Evolutionary conservation across 1,140 invertebrate genomes (phyloP).

Genomic region (Theocolax elegans): DNA sequence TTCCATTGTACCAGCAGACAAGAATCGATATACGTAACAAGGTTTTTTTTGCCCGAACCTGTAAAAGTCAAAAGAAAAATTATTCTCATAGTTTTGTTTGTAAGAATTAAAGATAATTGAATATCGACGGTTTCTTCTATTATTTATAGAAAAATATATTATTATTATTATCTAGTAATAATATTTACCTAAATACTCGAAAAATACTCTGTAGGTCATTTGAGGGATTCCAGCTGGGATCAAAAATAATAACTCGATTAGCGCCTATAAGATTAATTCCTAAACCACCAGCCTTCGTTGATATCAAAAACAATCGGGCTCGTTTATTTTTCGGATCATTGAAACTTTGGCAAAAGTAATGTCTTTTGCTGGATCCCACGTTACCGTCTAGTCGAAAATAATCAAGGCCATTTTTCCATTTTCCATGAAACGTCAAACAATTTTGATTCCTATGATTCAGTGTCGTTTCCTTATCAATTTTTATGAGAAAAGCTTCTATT

Average conservation of each 20-base stretch:
- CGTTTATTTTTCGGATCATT: constrained; percentile 83
- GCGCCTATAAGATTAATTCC: constrained; percentile 96
- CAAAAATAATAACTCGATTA: constrained; percentile 97
- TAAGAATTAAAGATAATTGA: too few relatives aligned
- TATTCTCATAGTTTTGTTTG: too few relatives aligned
- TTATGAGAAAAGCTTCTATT: constrained; percentile 89
- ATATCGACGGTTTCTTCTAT: too few relatives aligned
- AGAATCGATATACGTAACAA: constrained; percentile 94
- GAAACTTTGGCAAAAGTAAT: constrained; percentile 83
- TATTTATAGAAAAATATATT: background rate
- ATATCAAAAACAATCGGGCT: constrained; percentile 92
- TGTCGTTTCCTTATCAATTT: constrained; percentile 75
- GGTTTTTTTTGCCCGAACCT: constrained; percentile 90
- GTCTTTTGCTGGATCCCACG: constrained; percentile 80
- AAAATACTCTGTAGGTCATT: constrained; percentile 99
- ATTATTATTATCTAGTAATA: background rate
- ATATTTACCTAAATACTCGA: constrained; percentile 81
- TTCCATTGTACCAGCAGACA: constrained; percentile 95
- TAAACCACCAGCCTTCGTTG: constrained; percentile 93
- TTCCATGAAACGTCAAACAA: constrained; percentile 69
- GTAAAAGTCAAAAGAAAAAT: background rate
- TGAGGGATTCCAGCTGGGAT: constrained; percentile 98
- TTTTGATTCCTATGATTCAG: constrained; percentile 54
- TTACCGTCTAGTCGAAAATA: constrained; percentile 94
- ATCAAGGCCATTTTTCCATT: constrained; percentile 84